Evolutionary conservation across 2,888 invertebrate species (phyloP), one percentile per base, ranked within the genome.

Genomic region (Chrysolina oricalcia): DNA sequence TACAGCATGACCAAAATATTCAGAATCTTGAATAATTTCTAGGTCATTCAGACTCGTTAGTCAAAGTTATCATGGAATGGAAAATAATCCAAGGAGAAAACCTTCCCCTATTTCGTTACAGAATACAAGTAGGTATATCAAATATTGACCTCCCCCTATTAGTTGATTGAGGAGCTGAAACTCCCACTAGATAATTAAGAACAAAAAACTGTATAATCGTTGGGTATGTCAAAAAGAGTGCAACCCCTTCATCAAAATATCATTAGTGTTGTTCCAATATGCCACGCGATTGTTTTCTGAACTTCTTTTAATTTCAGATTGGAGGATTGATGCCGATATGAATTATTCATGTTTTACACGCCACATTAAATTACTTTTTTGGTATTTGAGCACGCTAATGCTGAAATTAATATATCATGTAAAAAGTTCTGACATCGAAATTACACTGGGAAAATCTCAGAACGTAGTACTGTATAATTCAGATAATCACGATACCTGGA

Each of bases 341-440:
- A 73, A 63, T 73, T 73, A 73, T 73, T 62, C 50, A 67, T 73
- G 63, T 67, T 73, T 40, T 41, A 63, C 72, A 73, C 72, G 72
- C 72, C 15, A 73, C 50, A 50, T 63, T 62, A 59, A 73, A 68
- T 73, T 73, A 73, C 67, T 73, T 68, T 72, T 67, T 66, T 27
- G 59, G 35, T 43, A 62, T 68, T 68, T 73, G 17, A 17, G 17
- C 48, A 48, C 48, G 48, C 48, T 17, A 48, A 48, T 48, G 17
- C 48, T 48, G 48, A 48, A 48, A 48, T 48, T 48, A 48, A 48
- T 48, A 48, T 48, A 48, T 48, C 48, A 48, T 17, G 48, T 48
- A 17, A 8, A 48, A 48, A 48, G 48, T 48, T 48, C 48, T 17
- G 48, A 48, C 48, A 48, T 17, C 48, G 10, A 48, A 48, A 48